Conservation (phyloP, 2,113 vertebrate genomes). For the Bubo bubo region DNA sequence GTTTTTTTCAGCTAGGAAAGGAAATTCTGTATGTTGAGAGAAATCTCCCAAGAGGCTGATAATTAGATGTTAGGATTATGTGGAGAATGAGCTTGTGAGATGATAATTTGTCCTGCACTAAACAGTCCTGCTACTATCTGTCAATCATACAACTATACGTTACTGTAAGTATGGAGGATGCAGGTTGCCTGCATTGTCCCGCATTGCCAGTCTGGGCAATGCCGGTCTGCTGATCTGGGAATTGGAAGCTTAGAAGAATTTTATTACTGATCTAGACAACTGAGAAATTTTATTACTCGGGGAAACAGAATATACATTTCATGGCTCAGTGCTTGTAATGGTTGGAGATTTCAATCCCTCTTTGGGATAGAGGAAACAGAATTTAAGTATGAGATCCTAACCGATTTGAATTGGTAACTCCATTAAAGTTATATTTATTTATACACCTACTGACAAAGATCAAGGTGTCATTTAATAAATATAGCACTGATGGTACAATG, state of each 20-base stretch:
- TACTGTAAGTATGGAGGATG: background rate
- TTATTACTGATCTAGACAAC: background rate
- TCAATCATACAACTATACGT: background rate
- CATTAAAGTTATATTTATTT: background rate
- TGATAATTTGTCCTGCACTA: background rate
- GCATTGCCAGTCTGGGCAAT: background rate
- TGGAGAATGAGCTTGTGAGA: background rate
- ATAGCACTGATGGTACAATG: background rate
- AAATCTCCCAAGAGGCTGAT: background rate
- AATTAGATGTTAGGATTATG: background rate
- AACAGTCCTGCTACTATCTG: background rate
- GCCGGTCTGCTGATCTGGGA: background rate
- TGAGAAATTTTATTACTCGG: background rate
- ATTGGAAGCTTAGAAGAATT: background rate
- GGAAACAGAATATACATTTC: background rate
- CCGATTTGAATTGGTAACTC: background rate
- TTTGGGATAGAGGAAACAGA: background rate
- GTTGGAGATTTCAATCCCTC: background rate
- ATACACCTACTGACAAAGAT: background rate
- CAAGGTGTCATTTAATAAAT: background rate
- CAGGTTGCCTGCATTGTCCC: background rate
- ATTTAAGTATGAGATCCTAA: background rate
- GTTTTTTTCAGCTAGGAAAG: background rate
- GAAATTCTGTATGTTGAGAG: background rate
- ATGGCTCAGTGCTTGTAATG: background rate